Evolutionary conservation across 1,140 invertebrate species (phyloP).

Genomic region (Saccostrea echinata): DNA sequence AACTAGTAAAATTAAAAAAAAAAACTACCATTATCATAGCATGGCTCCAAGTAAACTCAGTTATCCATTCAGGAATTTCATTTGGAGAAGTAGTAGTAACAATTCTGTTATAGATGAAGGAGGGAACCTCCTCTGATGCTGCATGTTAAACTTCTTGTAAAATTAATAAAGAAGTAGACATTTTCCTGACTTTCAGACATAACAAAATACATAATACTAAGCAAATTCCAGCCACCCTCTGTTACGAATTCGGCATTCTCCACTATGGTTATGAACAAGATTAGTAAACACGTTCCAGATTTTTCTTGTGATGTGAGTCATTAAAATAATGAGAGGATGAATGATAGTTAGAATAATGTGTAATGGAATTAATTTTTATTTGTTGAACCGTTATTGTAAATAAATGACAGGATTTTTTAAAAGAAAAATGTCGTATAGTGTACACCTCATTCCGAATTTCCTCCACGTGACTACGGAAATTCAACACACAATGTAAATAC

Average conservation of each 20-base stretch:
- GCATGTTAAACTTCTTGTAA: slow-evolving; percentile 5
- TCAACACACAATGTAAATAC: too few species aligned
- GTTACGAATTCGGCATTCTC: too few species aligned
- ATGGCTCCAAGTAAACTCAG: not conserved
- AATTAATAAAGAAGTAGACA: slow-evolving; percentile 39
- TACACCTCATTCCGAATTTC: too few species aligned
- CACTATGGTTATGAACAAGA: too few species aligned
- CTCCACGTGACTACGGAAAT: too few species aligned
- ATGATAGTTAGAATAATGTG: too few species aligned
- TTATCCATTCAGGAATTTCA: not conserved
- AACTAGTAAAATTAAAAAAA: not conserved
- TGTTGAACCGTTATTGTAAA: too few species aligned
- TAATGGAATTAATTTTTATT: too few species aligned
- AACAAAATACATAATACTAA: slow-evolving; percentile 12
- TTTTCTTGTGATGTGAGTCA: too few species aligned
- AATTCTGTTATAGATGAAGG: slow-evolving; percentile 26
- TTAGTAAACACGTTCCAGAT: too few species aligned
- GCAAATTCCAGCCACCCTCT: not conserved
- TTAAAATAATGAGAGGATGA: slow-evolving; percentile 8
- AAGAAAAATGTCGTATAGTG: too few species aligned
- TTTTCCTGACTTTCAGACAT: slow-evolving; percentile 47
- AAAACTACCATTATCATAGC: not conserved
- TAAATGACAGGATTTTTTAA: too few species aligned
- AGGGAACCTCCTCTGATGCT: slow-evolving; percentile 3
- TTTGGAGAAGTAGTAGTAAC: not conserved